phyloP scores from a whole-genome alignment of 2,888 invertebrate genomes.

The Lasius platythorax region DNA sequence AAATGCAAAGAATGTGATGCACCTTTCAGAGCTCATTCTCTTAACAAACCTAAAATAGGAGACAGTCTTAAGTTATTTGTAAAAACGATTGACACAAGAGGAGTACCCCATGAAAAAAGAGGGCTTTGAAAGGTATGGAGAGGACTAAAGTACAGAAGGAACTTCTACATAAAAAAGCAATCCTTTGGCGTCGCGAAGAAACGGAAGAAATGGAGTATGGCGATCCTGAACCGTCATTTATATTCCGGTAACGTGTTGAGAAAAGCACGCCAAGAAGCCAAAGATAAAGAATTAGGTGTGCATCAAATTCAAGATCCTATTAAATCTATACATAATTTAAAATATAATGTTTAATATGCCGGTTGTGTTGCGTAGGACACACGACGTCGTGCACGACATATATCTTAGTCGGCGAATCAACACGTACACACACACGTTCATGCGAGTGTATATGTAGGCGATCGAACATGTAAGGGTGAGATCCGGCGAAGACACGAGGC shows the following conservation, averaged over 20 bases:
- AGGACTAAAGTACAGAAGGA: not conserved
- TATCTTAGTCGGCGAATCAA: too few species aligned
- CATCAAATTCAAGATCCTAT: not conserved
- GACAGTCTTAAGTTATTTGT: not conserved
- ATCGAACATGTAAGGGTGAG: too few species aligned
- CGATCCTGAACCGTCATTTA: slow-evolving; percentile 31
- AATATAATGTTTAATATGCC: slow-evolving; percentile 16
- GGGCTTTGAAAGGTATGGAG: not conserved
- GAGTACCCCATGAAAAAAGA: not conserved
- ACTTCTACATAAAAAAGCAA: not conserved
- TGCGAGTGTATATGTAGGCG: too few species aligned
- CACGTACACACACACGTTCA: too few species aligned
- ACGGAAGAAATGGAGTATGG: slow-evolving; percentile 17
- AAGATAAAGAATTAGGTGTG: slow-evolving; percentile 25
- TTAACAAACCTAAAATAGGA: not conserved
- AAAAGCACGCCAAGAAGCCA: slow-evolving; percentile 18
- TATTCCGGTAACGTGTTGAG: not conserved
- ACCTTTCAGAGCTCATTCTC: not conserved
- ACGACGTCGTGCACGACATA: too few species aligned
- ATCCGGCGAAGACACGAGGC: too few species aligned
- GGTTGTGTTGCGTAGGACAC: not conserved
- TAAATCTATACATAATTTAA: not conserved
- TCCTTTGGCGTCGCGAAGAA: not conserved
- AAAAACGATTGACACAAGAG: slow-evolving; percentile 1
- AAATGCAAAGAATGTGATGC: slow-evolving; percentile 6